Base-by-base conservation (phyloP, 2,113 vertebrate genomes). In the Pseudorasbora parva region DNA sequence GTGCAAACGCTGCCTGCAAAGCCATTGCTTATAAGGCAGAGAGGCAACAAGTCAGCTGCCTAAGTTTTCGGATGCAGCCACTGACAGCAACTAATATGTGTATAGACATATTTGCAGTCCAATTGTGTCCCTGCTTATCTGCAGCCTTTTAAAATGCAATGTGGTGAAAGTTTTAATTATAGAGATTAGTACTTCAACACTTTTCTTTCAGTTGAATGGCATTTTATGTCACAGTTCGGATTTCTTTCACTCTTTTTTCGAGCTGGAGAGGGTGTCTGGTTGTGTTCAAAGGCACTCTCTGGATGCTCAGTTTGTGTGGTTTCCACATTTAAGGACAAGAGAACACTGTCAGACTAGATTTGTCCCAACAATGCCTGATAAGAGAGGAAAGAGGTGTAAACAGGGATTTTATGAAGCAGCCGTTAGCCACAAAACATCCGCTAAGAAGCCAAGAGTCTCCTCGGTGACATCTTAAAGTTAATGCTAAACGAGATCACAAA, bases 111-210 rank as follows among this genome's bases (percentile, higher is more conserved):
- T 37, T 21, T 54, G 15, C 15, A 33, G 78, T 79, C 41, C 25
- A 66, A 49, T 33, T 49, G 19, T 21, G 23, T 49, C 43, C 43
- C 25, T 30, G 11, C 25, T 59, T 87, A 91, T 91, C 86, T 30
- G 82, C 88, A 78, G 86, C 82, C 66, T 56, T 64, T 79, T 74
- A 84, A 88, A 85, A 81, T 14, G 33, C 85, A 84, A 81, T 81
- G 76, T 78, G 87, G 85, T 88, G 89, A 90, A 87, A 75, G 87
- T 84, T 90, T 91, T 90, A 92, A 93, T 91, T 86, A 92, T 85
- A 59, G 37, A 88, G 88, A 92, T 93, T 89, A 91, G 87, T 69
- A 85, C 85, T 88, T 84, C 27, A 14, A 82, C 64, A 83, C 88
- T 88, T 86, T 91, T 90, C 15, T 89, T 91, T 91, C 84, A 90